Conservation (phyloP, 2,888 invertebrate genomes). For the Cerastis leucographa region DNA sequence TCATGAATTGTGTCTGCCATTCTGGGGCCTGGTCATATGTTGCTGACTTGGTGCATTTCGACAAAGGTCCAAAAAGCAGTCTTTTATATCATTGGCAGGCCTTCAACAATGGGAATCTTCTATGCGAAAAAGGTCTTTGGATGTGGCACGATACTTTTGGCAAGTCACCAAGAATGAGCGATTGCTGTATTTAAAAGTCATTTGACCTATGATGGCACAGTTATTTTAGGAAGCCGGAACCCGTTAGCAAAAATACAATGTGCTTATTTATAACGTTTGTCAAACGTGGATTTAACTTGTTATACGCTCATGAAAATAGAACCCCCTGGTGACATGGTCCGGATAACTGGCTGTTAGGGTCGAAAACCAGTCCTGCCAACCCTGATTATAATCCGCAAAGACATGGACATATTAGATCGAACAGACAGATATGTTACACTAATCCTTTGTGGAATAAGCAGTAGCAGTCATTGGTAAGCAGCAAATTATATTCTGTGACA, state of each 20-base stretch:
- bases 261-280: constrained; percentile 1
- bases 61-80: not conserved
- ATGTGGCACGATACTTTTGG: constrained; percentile 27
- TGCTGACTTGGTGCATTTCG: not conserved
- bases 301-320: not conserved
- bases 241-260: not conserved
- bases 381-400: constrained; percentile 46
- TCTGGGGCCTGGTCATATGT: not conserved
- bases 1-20: not conserved
- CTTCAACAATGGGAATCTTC: not conserved
- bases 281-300: not conserved
- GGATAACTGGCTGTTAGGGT: constrained; percentile 4
- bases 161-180: constrained; percentile 16
- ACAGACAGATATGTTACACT: constrained; percentile 49
- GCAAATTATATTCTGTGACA: constrained; percentile 54
- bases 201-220: constrained; percentile 17
- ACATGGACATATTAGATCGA: constrained; percentile 47
- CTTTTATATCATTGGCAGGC: not conserved
- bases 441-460: constrained; percentile 52
- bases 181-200: constrained; percentile 16
- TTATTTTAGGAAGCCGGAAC: constrained; percentile 28
- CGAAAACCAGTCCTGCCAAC: constrained; percentile 17
- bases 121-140: not conserved
- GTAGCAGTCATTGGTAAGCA: constrained; percentile 23
- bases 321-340: not conserved